These are phyloP conservation scores for Equus przewalskii DNA, from an alignment of 2,113 vertebrate genomes.

Conservation along the genomic window DNA sequence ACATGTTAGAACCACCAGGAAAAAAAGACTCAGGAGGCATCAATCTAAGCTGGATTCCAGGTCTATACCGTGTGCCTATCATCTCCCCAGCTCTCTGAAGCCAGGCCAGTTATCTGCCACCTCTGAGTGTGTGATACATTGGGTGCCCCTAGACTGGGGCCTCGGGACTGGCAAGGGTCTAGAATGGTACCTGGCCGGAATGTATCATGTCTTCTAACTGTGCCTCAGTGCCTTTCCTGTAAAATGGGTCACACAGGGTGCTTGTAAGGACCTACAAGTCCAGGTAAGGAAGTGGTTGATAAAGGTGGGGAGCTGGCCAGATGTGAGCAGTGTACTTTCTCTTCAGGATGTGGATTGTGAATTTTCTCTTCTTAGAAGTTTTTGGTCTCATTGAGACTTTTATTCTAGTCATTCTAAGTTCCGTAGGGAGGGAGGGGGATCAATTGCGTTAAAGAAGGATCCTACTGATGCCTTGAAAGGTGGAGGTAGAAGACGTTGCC, in stretches of 20 bases:
- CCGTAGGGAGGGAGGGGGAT: not conserved
- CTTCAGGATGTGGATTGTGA: not conserved
- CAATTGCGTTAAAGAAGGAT: not conserved
- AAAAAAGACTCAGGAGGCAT: not conserved
- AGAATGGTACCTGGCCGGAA: not conserved
- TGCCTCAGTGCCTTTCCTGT: not conserved
- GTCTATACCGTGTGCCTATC: not conserved
- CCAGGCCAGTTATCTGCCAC: not conserved
- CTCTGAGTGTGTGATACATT: not conserved
- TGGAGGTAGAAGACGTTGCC: not conserved
- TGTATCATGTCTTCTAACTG: not conserved
- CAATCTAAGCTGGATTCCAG: conserved; percentile 1
- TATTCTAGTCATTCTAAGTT: conserved; percentile 7
- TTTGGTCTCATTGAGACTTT: not conserved
- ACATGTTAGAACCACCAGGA: not conserved
- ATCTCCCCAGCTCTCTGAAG: not conserved
- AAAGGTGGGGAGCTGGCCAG: not conserved
- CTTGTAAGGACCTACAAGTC: not conserved
- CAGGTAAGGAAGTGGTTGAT: not conserved
- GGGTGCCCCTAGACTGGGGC: not conserved
- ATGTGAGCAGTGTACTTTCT: not conserved
- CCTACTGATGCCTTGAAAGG: not conserved
- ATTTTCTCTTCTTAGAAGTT: not conserved
- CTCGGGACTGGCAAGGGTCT: not conserved
- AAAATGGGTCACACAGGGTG: not conserved